Conservation (phyloP, 2,888 invertebrate species). For the Tupiocoris notatus region DNA sequence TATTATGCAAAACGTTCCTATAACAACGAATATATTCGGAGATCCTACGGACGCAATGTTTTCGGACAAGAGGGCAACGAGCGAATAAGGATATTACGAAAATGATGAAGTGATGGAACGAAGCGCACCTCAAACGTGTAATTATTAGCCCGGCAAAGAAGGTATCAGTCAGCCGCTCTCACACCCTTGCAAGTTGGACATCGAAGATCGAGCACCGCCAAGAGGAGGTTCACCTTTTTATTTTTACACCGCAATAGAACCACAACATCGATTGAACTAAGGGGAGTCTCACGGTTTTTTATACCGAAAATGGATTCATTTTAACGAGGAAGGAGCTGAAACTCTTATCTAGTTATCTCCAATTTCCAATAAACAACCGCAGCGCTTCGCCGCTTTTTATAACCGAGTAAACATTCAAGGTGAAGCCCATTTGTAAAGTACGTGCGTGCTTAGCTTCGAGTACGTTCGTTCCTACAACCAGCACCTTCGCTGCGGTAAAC, state of each 20-base stretch:
- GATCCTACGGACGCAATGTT: neutral
- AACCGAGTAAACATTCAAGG: constrained; percentile 28
- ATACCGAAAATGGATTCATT: constrained; percentile 16
- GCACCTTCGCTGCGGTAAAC: neutral
- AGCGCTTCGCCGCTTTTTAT: constrained; percentile 8
- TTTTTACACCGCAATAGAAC: neutral
- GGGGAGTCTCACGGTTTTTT: constrained; percentile 17
- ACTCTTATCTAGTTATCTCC: constrained; percentile 27
- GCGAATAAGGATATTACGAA: neutral
- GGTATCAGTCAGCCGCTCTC: neutral
- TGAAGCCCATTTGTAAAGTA: constrained; percentile 31
- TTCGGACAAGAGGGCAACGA: neutral
- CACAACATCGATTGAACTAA: neutral
- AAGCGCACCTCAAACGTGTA: neutral
- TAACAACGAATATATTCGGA: neutral
- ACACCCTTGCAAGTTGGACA: neutral
- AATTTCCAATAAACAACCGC: constrained; percentile 24
- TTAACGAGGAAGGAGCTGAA: neutral
- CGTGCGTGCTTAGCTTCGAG: constrained; percentile 7
- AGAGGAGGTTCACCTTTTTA: neutral
- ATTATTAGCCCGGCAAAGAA: neutral
- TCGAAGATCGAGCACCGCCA: too few relatives aligned
- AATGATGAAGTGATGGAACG: neutral
- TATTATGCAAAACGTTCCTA: too few relatives aligned
- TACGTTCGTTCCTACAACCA: neutral